Base-by-base conservation (phyloP, 2,888 invertebrate genomes). In the Lithosia quadra region DNA sequence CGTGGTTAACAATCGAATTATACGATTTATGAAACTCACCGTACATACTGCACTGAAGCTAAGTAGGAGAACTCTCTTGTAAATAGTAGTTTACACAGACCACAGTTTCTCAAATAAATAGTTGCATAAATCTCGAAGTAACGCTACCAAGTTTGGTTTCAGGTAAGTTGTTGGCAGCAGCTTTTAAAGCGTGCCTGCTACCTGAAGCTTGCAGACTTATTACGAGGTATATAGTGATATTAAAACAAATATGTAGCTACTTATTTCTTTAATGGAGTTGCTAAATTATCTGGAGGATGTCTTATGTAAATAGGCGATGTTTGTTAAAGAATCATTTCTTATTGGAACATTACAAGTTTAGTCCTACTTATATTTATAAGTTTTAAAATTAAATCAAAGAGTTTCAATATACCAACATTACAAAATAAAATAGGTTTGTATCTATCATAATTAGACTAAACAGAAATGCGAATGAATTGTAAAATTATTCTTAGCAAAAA, bases 51-150 rank as follows among this genome's bases (percentile, higher is more conserved):
- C n/a, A 22, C 9, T 15, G 18, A 22, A 60, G 39, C 15, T 22
- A 0, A n/a, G 22, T 36, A 15, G 15, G 8, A 28, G 56, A 56
- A 59, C 34, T 59, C n/a, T 34, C 33, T 58, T n/a, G 33, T 34
- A n/a, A 58, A 34, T 34, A 58, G 5, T n/a, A 33, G 33, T 62
- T 66, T 65, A 68, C 58, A 56, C 57, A 24, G 21, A 8, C 43
- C 57, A 56, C 56, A 65, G 56, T 61, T n/a, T 56, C 55, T 55
- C 55, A 66, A 71, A 71, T 69, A 73, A 77, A 76, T 79, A 71
- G 60, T 75, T 49, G 65, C 64, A 71, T 77, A 76, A 74, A 77
- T 77, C 68, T 70, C 56, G 22, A 62, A 67, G 59, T 36, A 64
- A 36, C 57, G 60, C 36, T 60, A 22, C 58, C 71, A 55, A 72